These are phyloP conservation scores for Ochotona princeps DNA, from an alignment of 2,113 vertebrate species.

Conservation along the genomic window DNA sequence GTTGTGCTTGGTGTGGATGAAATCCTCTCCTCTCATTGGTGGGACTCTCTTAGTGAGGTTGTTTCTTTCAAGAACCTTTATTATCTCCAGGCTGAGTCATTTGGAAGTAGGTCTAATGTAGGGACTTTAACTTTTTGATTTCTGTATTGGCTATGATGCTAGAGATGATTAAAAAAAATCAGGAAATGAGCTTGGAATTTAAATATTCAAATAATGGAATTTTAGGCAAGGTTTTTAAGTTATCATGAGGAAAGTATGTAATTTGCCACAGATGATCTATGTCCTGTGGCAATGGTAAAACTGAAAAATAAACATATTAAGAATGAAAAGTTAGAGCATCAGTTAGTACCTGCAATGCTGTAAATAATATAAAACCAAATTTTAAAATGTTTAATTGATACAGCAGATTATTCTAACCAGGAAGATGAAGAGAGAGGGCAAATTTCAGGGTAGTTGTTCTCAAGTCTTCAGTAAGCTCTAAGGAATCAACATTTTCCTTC, in stretches of 20 bases:
- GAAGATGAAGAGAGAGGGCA: background rate
- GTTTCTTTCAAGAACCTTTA: background rate
- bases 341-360: background rate
- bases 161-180: background rate
- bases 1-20: background rate
- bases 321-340: background rate
- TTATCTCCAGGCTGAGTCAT: background rate
- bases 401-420: background rate
- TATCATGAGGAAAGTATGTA: background rate
- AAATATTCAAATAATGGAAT: constrained; percentile 37
- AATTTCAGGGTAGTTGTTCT: background rate
- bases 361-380: constrained; percentile 24
- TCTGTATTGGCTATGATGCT: background rate
- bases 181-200: constrained; percentile 15
- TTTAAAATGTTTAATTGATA: background rate
- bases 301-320: constrained; percentile 7
- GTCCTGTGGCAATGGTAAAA: background rate
- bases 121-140: constrained; percentile 28
- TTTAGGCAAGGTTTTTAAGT: background rate
- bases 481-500: background rate
- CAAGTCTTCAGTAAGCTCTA: background rate
- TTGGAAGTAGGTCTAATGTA: background rate
- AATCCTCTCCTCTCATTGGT: background rate
- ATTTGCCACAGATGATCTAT: constrained; percentile 6
- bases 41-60: background rate